These are phyloP conservation scores for Rhopilema esculentum DNA, from an alignment of 30 jellyfish, hydroid and myxozoan species.

Conservation along the genomic window DNA sequence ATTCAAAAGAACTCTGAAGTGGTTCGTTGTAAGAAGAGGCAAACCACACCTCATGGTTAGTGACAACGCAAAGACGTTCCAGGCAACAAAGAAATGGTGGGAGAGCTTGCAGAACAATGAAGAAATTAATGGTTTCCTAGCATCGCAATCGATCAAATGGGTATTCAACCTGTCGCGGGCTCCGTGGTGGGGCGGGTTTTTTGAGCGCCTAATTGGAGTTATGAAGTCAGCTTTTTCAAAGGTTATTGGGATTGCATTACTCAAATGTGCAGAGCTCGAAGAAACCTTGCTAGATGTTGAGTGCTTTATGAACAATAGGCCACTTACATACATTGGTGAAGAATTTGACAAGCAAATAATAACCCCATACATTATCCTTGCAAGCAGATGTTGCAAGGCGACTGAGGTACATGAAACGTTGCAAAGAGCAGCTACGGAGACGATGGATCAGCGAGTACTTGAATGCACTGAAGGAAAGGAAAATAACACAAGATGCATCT, in stretches of 20 bases:
- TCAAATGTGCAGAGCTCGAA: constrained; percentile 50
- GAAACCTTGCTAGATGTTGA: constrained; percentile 65
- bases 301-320: constrained; percentile 68
- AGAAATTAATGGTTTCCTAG: constrained; percentile 35
- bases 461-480: constrained; percentile 44
- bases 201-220: constrained; percentile 69
- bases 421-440: constrained; percentile 44
- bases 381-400: constrained; percentile 16
- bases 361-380: constrained; percentile 34
- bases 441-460: constrained; percentile 35
- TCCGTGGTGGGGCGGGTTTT: constrained; percentile 85
- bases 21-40: constrained; percentile 84
- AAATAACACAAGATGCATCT: not conserved
- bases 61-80: constrained; percentile 76
- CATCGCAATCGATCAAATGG: constrained; percentile 54
- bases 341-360: constrained; percentile 45
- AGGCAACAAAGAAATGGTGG: constrained; percentile 25
- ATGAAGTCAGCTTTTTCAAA: constrained; percentile 47
- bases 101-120: not conserved
- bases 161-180: constrained; percentile 67
- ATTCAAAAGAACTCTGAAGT: constrained; percentile 43
- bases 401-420: constrained; percentile 24
- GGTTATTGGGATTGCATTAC: constrained; percentile 38
- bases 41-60: constrained; percentile 63
- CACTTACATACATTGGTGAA: constrained; percentile 59